A percentile compares a stretch with the other conserved stretches of the same genome.
Evolutionary conservation across 2,888 invertebrate species (phyloP).

Genomic region (Linyphia triangularis): DNA sequence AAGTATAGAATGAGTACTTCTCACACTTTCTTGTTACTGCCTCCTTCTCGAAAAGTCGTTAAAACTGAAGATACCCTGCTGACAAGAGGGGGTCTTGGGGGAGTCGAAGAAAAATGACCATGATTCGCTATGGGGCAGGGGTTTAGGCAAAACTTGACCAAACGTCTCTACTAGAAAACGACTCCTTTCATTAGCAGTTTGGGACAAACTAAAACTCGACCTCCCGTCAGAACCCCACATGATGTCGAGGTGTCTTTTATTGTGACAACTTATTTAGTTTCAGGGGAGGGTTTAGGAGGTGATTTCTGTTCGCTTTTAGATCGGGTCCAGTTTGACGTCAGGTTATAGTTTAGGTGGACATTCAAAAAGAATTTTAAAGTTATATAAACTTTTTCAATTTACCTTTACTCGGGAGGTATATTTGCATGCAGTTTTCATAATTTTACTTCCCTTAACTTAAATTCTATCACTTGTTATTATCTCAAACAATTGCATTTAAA

Average conservation of each 20-base stretch:
- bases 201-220: not conserved
- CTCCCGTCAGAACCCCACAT: not conserved
- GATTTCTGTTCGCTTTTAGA: not conserved
- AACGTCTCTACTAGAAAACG: not conserved
- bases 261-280: conserved; percentile 2
- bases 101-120: not conserved
- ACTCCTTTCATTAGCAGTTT: not conserved
- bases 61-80: not conserved
- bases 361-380: no score
- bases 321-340: no score
- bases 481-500: no score
- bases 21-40: no score
- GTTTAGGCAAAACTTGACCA: not conserved
- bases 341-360: no score
- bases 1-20: not conserved
- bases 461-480: no score
- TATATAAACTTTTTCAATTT: no score
- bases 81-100: not conserved
- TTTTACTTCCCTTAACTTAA: no score
- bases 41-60: not conserved
- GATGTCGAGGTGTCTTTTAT: not conserved
- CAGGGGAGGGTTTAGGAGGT: not conserved
- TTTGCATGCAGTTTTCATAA: no score
- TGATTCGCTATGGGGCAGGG: not conserved
- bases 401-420: no score